These are phyloP conservation scores for Amblyteles armatorius DNA, from an alignment of 2,888 invertebrate species.

Conservation along the genomic window DNA sequence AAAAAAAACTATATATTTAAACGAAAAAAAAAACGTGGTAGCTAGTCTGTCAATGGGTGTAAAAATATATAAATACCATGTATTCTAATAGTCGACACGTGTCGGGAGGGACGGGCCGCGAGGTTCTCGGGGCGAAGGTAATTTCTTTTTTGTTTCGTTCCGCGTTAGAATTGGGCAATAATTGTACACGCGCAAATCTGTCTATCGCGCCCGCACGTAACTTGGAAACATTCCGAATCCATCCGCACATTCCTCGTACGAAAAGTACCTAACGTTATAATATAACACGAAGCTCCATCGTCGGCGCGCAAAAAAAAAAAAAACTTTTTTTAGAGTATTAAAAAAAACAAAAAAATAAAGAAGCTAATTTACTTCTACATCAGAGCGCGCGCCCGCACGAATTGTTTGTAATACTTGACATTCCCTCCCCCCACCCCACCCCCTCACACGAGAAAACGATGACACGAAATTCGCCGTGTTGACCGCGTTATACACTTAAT, in stretches of 20 bases:
- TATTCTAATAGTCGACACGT: constrained; percentile 69
- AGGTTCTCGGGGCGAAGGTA: constrained; percentile 63
- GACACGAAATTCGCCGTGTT: neutral
- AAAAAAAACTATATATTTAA: constrained; percentile 78
- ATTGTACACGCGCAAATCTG: neutral
- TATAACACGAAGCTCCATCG: neutral
- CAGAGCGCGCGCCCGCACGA: neutral
- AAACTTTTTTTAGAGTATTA: neutral
- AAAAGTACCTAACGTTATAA: constrained; percentile 28
- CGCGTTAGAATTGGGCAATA: constrained; percentile 1
- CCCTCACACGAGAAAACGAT: neutral
- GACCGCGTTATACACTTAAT: neutral
- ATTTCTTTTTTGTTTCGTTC: constrained; percentile 20
- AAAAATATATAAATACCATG: constrained; percentile 83
- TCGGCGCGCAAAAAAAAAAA: neutral
- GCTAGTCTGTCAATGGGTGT: constrained; percentile 84
- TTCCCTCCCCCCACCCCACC: neutral
- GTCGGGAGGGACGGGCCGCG: constrained; percentile 65
- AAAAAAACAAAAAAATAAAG: neutral
- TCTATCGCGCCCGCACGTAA: constrained; percentile 22
- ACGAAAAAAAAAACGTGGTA: constrained; percentile 82
- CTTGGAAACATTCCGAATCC: constrained; percentile 55
- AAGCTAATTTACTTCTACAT: neutral
- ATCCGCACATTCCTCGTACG: constrained; percentile 58
- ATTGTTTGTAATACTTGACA: neutral